phyloP scores from a whole-genome alignment of 2,113 vertebrate species.

The Hydrolagus affinis region DNA sequence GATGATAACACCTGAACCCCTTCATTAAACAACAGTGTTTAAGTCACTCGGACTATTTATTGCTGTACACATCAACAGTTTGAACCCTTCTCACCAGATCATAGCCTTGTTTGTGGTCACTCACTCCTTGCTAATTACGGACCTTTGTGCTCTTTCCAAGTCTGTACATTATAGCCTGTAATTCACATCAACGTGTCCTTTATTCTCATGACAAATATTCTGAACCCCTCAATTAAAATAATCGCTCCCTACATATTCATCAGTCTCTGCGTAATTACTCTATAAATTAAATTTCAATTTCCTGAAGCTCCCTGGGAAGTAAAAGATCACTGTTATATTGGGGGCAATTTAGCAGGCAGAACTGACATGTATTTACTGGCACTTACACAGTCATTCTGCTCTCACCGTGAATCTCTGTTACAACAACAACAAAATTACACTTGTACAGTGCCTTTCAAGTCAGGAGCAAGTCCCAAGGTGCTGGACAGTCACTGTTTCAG shows the following conservation, averaged over 20 bases:
- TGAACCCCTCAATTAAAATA: neutral
- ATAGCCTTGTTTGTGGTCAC: neutral
- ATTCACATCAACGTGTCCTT: neutral
- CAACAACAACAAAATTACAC: neutral
- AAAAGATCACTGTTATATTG: neutral
- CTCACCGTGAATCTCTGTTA: neutral
- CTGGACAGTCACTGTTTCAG: too few species aligned
- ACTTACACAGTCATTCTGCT: neutral
- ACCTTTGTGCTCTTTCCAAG: neutral
- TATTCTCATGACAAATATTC: neutral
- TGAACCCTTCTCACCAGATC: neutral
- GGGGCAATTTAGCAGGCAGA: neutral
- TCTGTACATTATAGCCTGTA: neutral
- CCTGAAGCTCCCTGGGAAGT: neutral
- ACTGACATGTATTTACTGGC: neutral
- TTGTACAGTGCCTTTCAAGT: too few species aligned
- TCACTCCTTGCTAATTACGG: neutral
- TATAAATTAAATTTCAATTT: neutral
- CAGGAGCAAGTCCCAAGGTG: too few species aligned
- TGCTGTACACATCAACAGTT: neutral
- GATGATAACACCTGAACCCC: neutral
- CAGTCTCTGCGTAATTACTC: neutral
- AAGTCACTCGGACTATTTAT: neutral
- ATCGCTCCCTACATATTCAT: neutral
- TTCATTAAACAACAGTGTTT: neutral